Conservation (phyloP, 2,797 vertebrate genomes). For the Enteromius anoplus region DNA sequence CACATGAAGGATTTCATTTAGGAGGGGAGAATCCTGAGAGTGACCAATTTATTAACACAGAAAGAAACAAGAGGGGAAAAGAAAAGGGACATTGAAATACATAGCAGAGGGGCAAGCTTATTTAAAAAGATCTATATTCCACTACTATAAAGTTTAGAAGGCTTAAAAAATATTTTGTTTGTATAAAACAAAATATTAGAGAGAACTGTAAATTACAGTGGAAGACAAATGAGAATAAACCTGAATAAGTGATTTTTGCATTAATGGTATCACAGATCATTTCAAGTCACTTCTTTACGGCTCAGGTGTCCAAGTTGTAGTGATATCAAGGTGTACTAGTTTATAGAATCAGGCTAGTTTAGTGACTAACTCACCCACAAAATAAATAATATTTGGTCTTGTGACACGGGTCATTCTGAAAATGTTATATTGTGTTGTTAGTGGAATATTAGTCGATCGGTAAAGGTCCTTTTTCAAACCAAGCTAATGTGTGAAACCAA, state of each 20-base stretch:
- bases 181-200: constrained; percentile 13
- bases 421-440: neutral
- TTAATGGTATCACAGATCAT: neutral
- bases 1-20: constrained; percentile 80
- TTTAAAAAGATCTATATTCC: neutral
- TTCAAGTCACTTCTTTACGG: neutral
- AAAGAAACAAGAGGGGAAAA: constrained; percentile 54
- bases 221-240: constrained; percentile 15
- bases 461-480: neutral
- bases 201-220: neutral
- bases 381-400: neutral
- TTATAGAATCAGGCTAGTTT: neutral
- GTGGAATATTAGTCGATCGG: neutral
- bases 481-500: neutral
- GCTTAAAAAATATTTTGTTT: constrained; percentile 13
- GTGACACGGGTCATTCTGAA: neutral
- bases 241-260: constrained; percentile 3
- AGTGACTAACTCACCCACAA: neutral
- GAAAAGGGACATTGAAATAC: constrained; percentile 50
- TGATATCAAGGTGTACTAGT: neutral
- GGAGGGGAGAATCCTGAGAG: constrained; percentile 78
- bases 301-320: neutral
- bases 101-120: neutral
- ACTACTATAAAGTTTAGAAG: neutral
- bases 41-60: constrained; percentile 56